Evolutionary conservation across 2,888 invertebrate species (phyloP), one percentile per base, ranked within the genome.

Genomic region (Scrobipalpa costella): DNA sequence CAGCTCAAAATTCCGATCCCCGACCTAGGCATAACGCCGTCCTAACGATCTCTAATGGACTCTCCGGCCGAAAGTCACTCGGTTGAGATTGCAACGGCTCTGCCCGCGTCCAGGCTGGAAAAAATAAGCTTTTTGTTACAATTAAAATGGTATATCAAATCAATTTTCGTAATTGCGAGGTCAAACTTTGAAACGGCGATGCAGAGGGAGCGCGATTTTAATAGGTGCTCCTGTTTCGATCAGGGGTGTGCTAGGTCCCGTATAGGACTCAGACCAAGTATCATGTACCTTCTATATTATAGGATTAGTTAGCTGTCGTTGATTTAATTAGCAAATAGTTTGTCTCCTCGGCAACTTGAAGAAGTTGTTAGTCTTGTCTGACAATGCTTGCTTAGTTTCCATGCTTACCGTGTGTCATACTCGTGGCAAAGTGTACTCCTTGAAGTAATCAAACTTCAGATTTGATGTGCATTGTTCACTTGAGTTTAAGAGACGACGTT

Each of bases 121-220:
- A 90, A 90, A 90, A 89, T 88, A 90, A 87, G 88, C 88, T 90
- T 91, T 90, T 90, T 90, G 88, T 90, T 88, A 90, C 90, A 90
- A 90, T 90, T 90, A 89, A 90, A 90, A 90, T 90, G 89, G 88
- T 90, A 90, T 90, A 90, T 91, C 90, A 90, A 90, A 91, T 90
- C 89, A 91, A 89, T 90, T 91, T 89, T 88, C 87, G 88, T 90
- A 90, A 90, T 90, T 90, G 90, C 88, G 87, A 84, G 88, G 86
- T 88, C 88, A 88, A 88, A 88, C 86, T 89, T 88, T 86, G 80
- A 80, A 90, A 85, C 83, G 47, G 9, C 49, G 15, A 38, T 19
- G 57, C 50, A 40, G 33, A 59, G 15, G 13, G 15, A n/a, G 19
- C 58, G 19, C 11, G 58, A 58, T 34, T 58, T 50, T 19, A 55